Base-by-base conservation (phyloP, 2,797 vertebrate species). In the Sparidentex hasta region DNA sequence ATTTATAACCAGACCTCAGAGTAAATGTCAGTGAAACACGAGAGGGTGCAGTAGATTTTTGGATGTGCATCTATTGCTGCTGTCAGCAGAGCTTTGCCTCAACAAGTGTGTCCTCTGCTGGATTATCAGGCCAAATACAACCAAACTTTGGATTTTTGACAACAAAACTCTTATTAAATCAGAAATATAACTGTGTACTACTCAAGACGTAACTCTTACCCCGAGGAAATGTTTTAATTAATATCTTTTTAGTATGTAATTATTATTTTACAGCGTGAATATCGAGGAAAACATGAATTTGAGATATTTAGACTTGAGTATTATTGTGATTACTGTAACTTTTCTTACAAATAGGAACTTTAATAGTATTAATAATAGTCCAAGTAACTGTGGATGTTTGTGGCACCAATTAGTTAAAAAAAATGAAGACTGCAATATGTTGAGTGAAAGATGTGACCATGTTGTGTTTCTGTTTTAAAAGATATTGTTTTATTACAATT, bases 71-170 rank as follows among this genome's bases (percentile, higher is more conserved):
- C n/a, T 33, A n/a, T 55, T 21, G 14, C 18, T 23, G 18, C 17
- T 46, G 7, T 29, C n/a, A 71, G 48, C 18, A 16, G 33, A 33
- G 33, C 33, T 7, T 6, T 9, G 33, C 6, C 13, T 50, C 17
- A 25, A n/a, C 29, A 25, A 29, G 8, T 43, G 3, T 9, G 67
- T 57, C 66, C 59, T 47, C 77, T 83, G 67, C 61, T 83, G 83
- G 74, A 71, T 13, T 0, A 20, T 27, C 0, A 38, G 6, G 1
- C 44, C 14, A 76, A 61, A 51, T 20, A 44, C 50, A 56, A 8
- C 5, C 29, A 43, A 54, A 25, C 12, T 14, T 5, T 13, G 7
- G 0, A 0, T 17, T 25, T 27, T 11, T 2, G 3, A 20, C 11
- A 38, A 11, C 12, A 54, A 11, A 51, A 9, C 52, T 14, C 6